A percentile compares a stretch with the other conserved stretches of the same genome.
Conservation (phyloP, 2,888 invertebrate species). For the Meliscaeva auricollis region DNA sequence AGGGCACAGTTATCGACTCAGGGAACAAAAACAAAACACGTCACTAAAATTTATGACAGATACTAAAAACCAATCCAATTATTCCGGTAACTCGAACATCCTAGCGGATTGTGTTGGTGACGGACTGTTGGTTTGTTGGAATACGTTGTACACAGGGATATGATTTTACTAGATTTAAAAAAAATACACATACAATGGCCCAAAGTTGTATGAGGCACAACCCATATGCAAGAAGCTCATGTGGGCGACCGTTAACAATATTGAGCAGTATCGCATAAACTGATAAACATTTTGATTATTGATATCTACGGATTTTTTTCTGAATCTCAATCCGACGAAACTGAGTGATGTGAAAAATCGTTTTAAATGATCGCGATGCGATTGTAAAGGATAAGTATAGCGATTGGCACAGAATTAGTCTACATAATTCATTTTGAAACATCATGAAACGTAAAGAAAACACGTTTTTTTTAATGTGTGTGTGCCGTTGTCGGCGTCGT, state of each 20-base stretch:
- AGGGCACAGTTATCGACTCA: constrained; percentile 63
- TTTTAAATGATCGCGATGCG: constrained; percentile 38
- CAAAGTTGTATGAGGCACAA: not conserved
- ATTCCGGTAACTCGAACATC: constrained; percentile 73
- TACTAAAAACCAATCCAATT: constrained; percentile 76
- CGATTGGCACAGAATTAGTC: not conserved
- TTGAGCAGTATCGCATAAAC: not conserved
- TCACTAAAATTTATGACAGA: constrained; percentile 74
- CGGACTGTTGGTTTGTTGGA: not conserved
- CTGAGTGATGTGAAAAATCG: constrained; percentile 36
- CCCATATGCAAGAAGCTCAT: constrained; percentile 49
- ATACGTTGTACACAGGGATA: constrained; percentile 15
- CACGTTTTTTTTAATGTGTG: no score
- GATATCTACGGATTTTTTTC: not conserved
- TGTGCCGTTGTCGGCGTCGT: no score
- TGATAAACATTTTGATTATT: constrained; percentile 57
- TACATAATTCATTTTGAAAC: no score
- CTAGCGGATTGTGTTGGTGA: constrained; percentile 35
- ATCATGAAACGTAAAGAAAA: no score
- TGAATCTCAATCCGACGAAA: not conserved
- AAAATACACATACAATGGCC: not conserved
- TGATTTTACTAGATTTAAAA: constrained; percentile 11
- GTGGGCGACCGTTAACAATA: constrained; percentile 28
- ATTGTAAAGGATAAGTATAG: no score
- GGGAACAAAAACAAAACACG: constrained; percentile 66